Base-by-base conservation (phyloP, 1,140 invertebrate genomes). In the Copidosoma floridanum region DNA sequence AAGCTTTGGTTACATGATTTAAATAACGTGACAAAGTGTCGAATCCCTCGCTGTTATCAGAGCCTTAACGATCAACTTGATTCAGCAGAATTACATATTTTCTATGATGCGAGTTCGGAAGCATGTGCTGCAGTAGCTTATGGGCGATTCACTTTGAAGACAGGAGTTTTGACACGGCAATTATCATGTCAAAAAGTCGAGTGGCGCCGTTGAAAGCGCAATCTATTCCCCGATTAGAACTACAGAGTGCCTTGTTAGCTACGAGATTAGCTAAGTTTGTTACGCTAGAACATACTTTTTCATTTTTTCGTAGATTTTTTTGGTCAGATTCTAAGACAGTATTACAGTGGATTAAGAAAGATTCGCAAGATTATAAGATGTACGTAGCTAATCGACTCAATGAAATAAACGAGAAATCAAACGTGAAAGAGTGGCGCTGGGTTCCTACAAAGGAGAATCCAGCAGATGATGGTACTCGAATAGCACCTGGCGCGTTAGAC, bases 161-260 rank as follows among this genome's bases (percentile, higher is more conserved):
- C 16, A 18, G 35, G 2, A 14, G 2, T 0, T 21, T 23, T 5
- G 1, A 61, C 12, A 12, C 24, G 4, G 20, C 27, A 0, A 3
- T 50, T 2, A 16, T 61, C 12, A 50, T 52, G 18, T 16, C 38
- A 8, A 56, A 55, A 51, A 50, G 32, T 21, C 11, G 37, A 24
- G 21, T 60, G 6, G 57, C 14, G 52, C 61, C 67, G 2, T 54
- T 68, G 23, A 65, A 65, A 32, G 44, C 57, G 5, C 14, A 40
- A 35, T 58, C 60, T 10, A 66, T 68, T 20, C 67, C 67, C 0
- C 26, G 62, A 14, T 27, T 68, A 18, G 67, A 66, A 52, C 20
- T 68, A 10, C 67, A 68, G 53, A 62, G 50, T 2, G 67, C 50
- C 7, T 46, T 64, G 27, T 14, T 63, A 2, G 53, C 14, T 2